A percentile compares a stretch with the other conserved stretches of the same genome.
Conservation (phyloP, 2,888 invertebrate genomes). For the Trachelus tabidus region DNA sequence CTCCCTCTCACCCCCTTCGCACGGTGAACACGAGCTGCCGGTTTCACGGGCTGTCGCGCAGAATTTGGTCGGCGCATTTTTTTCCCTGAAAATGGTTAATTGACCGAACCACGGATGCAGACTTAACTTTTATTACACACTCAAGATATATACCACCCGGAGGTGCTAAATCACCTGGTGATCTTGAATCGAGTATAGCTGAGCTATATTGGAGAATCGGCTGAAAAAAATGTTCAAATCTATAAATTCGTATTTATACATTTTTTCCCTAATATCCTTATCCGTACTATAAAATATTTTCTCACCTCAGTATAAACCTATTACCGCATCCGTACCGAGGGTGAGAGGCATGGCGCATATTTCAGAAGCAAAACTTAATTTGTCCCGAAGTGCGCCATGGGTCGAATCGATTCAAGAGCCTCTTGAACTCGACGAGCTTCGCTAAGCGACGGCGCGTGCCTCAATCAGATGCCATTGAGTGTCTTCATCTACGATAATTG, state of each 20-base stretch:
- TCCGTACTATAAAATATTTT: neutral
- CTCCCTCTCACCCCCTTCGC: constrained; percentile 21
- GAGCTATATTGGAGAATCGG: neutral
- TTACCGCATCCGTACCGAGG: neutral
- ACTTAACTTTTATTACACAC: constrained; percentile 12
- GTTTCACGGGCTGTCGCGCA: constrained; percentile 63
- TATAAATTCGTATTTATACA: neutral
- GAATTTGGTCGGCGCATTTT: constrained; percentile 57
- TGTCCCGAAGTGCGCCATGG: constrained; percentile 58
- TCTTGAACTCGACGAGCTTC: constrained; percentile 49
- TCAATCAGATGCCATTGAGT: constrained; percentile 25
- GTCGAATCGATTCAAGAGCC: constrained; percentile 60
- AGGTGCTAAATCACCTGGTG: neutral
- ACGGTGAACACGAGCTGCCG: constrained; percentile 55
- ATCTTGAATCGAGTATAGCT: neutral
- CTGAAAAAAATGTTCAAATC: neutral
- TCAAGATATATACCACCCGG: neutral
- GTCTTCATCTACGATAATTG: constrained; percentile 6
- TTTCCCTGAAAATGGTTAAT: constrained; percentile 56
- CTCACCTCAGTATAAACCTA: neutral
- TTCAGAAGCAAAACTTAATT: constrained; percentile 61
- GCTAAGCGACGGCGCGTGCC: constrained; percentile 52
- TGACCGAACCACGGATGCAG: constrained; percentile 52
- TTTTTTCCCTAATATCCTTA: neutral
- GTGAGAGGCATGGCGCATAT: constrained; percentile 31